Evolutionary conservation across 2,888 invertebrate species (phyloP), one percentile per base, ranked within the genome.

Genomic region (Catonia carolina): DNA sequence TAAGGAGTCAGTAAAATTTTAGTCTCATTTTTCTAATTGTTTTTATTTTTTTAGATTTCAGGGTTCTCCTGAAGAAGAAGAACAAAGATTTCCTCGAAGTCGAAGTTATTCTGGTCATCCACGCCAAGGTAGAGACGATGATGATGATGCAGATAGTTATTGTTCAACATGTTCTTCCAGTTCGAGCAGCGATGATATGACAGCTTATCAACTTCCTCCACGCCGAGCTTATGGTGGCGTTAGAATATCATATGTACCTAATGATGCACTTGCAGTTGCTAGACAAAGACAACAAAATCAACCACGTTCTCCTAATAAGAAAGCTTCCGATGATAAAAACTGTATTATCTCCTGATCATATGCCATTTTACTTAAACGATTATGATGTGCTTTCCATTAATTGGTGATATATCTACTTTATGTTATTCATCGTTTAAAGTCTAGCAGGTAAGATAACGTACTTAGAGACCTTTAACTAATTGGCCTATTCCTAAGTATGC

Each of bases 161-260:
- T 94, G 93, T 72, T 93, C 93, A 37, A 93, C 94, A 12, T 94
- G 94, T 63, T 76, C 77, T 22, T 75, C 76, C 23, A 79, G 78
- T 64, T 92, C 89, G 0, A 84, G 83, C 48, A 84, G 84, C 66
- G 89, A 92, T 53, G 92, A 91, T 62, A 89, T 89, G 63, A 85
- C 89, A 67, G 88, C 91, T 62, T 92, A 92, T 72, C 86, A 89
- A 60, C 74, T 92, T 66, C 91, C 92, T 2, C 84, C 90, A 37
- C 75, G 90, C 64, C 77, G 89, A 58, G 88, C 89, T 51, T 90
- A 90, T 70, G 89, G 89, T 55, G 92, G 92, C 37, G 90, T 92
- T 12, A 76, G 93, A 64, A 91, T 93, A 67, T 90, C 92, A 8
- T 95, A 94, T 74, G 93, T 94, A 63, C 93, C 93, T 65, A 93